Evolutionary conservation across 2,888 invertebrate genomes (phyloP).

Genomic region (Amphimallon solstitiale): DNA sequence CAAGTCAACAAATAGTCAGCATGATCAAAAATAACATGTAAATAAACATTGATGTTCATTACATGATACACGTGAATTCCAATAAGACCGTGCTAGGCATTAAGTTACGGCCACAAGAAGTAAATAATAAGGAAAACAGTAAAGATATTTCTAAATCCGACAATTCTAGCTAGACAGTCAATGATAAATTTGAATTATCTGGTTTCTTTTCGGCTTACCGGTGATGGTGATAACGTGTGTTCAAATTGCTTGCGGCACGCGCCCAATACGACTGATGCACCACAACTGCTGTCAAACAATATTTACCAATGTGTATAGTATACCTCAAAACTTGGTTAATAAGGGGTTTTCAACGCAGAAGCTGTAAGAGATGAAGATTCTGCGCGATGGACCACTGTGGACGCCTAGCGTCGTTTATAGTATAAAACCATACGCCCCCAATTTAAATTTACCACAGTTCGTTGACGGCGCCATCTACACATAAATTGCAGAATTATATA

Average conservation of each 20-base stretch:
- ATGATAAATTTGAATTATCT: neutral
- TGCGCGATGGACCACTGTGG: constrained; percentile 49
- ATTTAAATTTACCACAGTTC: constrained; percentile 21
- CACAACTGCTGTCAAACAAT: neutral
- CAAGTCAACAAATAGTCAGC: no score
- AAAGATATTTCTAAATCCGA: neutral
- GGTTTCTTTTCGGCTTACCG: constrained; percentile 20
- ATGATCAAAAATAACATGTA: constrained; percentile 3
- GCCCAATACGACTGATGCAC: neutral
- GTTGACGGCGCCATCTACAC: constrained; percentile 1
- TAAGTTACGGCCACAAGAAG: constrained; percentile 6
- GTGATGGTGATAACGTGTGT: neutral
- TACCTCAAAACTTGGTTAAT: constrained; percentile 42
- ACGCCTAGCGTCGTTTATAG: constrained; percentile 44
- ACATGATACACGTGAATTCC: constrained; percentile 2
- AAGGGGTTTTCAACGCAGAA: constrained; percentile 54
- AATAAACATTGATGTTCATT: constrained; percentile 1
- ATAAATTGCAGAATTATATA: neutral
- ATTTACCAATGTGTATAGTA: constrained; percentile 14
- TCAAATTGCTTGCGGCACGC: constrained; percentile 1
- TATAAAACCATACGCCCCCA: constrained; percentile 34
- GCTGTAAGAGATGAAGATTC: constrained; percentile 51
- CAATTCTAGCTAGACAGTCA: neutral
- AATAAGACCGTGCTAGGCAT: constrained; percentile 7
- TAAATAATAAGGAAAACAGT: neutral